Evolutionary conservation across 2,113 vertebrate species (phyloP).

Genomic region (Amia ocellicauda): DNA sequence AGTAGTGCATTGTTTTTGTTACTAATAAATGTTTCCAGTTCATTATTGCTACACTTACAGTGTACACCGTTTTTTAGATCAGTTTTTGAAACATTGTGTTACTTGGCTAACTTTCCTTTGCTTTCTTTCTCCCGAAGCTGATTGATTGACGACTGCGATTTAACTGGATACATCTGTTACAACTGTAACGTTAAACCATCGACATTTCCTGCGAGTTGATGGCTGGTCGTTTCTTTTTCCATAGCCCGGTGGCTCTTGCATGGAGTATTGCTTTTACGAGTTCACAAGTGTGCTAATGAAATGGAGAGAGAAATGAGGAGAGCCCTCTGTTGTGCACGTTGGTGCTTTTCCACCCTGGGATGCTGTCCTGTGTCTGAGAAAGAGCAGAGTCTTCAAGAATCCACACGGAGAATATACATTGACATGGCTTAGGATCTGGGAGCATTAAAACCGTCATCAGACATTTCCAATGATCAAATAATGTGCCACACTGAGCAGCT

Average conservation of each 20-base stretch:
- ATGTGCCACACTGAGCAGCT: slow-evolving; percentile 9
- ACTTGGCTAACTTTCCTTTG: no score
- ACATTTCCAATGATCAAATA: slow-evolving; percentile 18
- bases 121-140: no score
- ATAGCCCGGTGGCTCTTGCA: neutral
- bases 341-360: neutral
- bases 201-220: neutral
- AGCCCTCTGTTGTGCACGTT: slow-evolving; percentile 7
- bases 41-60: no score
- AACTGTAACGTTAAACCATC: neutral
- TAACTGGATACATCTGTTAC: neutral
- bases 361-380: neutral
- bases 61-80: no score
- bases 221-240: slow-evolving; percentile 1
- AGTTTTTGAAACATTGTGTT: no score
- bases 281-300: slow-evolving; percentile 8
- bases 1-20: no score
- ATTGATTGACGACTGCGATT: neutral
- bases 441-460: neutral
- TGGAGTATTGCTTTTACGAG: neutral
- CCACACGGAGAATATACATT: slow-evolving; percentile 17
- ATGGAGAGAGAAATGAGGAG: slow-evolving; percentile 16
- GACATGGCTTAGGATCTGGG: slow-evolving; percentile 6
- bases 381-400: neutral
- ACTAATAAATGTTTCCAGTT: no score